A percentile compares a stretch with the other conserved stretches of the same genome.
phyloP scores from a whole-genome alignment of 2,888 invertebrate genomes.

The Chironomus tentans region DNA sequence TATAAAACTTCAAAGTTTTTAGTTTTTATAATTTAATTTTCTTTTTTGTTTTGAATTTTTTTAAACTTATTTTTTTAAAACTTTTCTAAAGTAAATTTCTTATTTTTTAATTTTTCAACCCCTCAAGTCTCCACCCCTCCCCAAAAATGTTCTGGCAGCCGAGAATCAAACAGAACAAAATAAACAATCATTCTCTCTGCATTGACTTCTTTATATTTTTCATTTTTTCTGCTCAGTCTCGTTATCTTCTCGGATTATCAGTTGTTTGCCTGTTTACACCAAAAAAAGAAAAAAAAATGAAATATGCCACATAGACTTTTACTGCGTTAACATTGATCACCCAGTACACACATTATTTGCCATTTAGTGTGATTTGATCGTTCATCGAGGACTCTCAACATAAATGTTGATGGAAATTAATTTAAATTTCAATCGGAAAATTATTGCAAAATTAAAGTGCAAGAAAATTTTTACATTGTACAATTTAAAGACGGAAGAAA shows the following conservation, averaged over 20 bases:
- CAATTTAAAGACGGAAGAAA: neutral
- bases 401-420: neutral
- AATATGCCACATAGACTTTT: neutral
- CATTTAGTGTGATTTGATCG: neutral
- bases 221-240: neutral
- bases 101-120: no score
- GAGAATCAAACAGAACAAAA: neutral
- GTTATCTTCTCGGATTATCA: constrained; percentile 4
- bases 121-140: no score
- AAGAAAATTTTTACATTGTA: neutral
- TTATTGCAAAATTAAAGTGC: neutral
- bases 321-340: neutral
- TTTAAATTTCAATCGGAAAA: neutral
- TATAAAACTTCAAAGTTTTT: no score
- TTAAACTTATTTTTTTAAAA: no score
- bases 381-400: neutral
- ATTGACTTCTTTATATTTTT: neutral
- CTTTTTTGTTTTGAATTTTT: no score
- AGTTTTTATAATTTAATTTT: no score
- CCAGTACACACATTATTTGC: neutral
- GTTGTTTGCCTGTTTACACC: constrained; percentile 16
- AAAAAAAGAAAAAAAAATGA: neutral
- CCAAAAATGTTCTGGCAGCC: no score
- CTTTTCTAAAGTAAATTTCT: no score
- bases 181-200: neutral